These are phyloP conservation scores for Drosophila rhopaloa DNA, from an alignment of 1,140 invertebrate species.

Conservation along the genomic window DNA sequence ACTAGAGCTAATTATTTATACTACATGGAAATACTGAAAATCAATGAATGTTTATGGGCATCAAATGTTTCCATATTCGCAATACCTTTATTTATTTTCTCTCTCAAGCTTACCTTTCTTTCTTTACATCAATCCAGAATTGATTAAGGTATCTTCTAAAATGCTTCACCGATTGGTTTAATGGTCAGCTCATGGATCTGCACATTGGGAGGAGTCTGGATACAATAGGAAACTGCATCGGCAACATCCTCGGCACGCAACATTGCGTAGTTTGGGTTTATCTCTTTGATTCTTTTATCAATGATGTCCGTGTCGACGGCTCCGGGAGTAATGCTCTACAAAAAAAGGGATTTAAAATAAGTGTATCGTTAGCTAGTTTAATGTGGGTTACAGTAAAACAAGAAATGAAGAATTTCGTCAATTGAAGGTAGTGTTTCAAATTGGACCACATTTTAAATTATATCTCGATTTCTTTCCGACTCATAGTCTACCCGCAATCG, in stretches of 20 bases:
- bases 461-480: no score
- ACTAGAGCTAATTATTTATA: not conserved
- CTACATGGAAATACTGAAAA: not conserved
- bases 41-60: not conserved
- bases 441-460: no score
- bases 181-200: slow-evolving; percentile 85
- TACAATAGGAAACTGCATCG: slow-evolving; percentile 86
- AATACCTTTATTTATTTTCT: not conserved
- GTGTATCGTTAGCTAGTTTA: no score
- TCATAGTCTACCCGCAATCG: no score
- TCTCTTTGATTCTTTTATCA: slow-evolving; percentile 16
- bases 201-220: slow-evolving; percentile 86
- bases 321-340: slow-evolving; percentile 57
- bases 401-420: no score
- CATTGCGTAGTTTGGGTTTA: slow-evolving; percentile 43
- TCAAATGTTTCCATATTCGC: not conserved
- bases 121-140: not conserved
- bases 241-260: slow-evolving; percentile 85
- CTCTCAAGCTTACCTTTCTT: not conserved
- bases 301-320: slow-evolving; percentile 70
- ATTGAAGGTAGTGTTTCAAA: no score
- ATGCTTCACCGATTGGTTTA: slow-evolving; percentile 36
- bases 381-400: no score
- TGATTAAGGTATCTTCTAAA: slow-evolving; percentile 14
- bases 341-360: not conserved